Evolutionary conservation across 2,113 vertebrate species (phyloP), one percentile per base, ranked within the genome.

Genomic region (Salvelinus fontinalis): DNA sequence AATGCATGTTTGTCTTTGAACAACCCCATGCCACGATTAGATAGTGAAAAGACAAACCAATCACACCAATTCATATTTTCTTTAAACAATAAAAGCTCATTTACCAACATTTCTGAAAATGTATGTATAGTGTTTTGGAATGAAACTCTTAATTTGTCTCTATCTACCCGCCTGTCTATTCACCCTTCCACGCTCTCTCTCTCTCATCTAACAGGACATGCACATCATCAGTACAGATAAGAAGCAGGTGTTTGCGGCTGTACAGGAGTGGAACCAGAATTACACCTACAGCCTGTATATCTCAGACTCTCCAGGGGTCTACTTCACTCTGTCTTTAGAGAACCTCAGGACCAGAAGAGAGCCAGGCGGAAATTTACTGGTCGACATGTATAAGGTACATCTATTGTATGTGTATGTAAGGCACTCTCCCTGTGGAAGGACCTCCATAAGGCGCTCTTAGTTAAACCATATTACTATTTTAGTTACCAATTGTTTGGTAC

Each of bases 191-290:
- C 16, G 4, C 70, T 6, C n/a, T 70, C 34, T 62, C 11, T 14
- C 51, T 64, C 48, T 54, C n/a, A 8, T 70, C 51, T 62, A 77
- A 82, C 85, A 98, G 97, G 97, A 99, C 92, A 98, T 99, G 97
- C 97, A 99, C 75, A 98, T 99, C 76, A 97, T 99, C 92, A 98
- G 97, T 49, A 98, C 97, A 1, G 95, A 96, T 83, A 96, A 98
- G 88, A 98, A 96, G 78, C 97, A 98, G 86, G 97, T 98, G 2
- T 95, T 99, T 79, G 96, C 97, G 64, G 97, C 97, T 0, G 97
- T 98, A 3, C 97, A 99, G 60, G 97, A 99, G 80, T 99, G 97
- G 97, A 97, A 99, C 88, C 97, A 99, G 89, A 99, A 98, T 0
- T 95, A 97, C 24, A 98, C 97, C 0, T 99, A 99, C 84, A 99